Base-by-base conservation (phyloP, 1,140 invertebrate species). In the Dreissena rostriformis region DNA sequence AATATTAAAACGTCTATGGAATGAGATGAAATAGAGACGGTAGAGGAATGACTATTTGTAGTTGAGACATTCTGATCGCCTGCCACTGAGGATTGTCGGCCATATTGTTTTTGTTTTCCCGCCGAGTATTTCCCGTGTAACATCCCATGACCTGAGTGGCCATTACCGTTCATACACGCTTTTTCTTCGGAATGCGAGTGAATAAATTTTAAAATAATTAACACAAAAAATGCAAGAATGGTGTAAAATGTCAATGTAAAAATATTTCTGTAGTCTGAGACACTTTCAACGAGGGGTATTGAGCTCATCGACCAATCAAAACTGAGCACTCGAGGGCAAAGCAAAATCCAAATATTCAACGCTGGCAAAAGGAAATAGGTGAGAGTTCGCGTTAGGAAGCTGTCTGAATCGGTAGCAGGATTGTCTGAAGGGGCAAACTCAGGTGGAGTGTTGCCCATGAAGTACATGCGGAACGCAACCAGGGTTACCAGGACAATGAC, bases 251-350 rank as follows among this genome's bases (percentile, higher is more conserved):
- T 93, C 5, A 98, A 14, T 0, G 97, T 98, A 10, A 95, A 96
- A 17, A 98, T 83, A 95, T 99, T 99, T 52, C 98, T 95, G 0
- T 94, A 89, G 94, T 99, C 98, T 0, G 94, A 87, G 87, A 97
- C 95, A 51, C 96, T 96, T 86, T 96, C 95, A 24, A 99, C 94
- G n/a, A 99, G 92, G 0, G 98, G 97, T 82, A 99, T 96, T 26
- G 98, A 98, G 39, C 97, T 97, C 98, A 99, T 99, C 55, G 98
- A 99, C 98, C 98, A 99, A 94, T 99, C 98, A 94, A 98, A 99
- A 94, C 98, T 99, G 19, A 99, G 95, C 89, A 97, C 95, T 88
- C 96, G 96, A 17, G 98, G 98, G 93, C 98, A 96, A 39, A 98
- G 94, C 67, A 99, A 94, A 65, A 99, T 94, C 96, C 97, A 98